phyloP scores from a whole-genome alignment of 2,797 vertebrate species.

The Lacerta viridis region DNA sequence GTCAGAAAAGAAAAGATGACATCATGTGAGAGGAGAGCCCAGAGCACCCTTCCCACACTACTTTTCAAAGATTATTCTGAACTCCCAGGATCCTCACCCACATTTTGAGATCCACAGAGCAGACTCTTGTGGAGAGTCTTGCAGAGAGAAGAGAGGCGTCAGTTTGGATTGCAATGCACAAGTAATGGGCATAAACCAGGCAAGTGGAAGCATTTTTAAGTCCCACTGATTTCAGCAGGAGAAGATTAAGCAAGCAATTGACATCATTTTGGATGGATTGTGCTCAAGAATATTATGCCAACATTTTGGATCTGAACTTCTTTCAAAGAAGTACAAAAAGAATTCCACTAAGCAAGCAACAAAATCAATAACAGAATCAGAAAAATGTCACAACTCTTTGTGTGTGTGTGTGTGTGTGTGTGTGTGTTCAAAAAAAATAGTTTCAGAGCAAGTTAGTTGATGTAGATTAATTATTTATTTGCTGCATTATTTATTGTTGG shows the following conservation, averaged over 20 bases:
- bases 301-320: background rate
- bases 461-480: constrained; percentile 31
- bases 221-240: background rate
- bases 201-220: background rate
- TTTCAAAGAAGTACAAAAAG: background rate
- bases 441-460: constrained; percentile 32
- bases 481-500: constrained; percentile 36
- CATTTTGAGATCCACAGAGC: background rate
- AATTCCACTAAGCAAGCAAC: constrained; percentile 20
- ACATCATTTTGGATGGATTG: background rate
- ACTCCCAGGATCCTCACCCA: background rate
- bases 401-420: background rate
- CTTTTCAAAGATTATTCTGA: background rate
- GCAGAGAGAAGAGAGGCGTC: background rate
- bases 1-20: background rate
- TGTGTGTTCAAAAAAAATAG: constrained; percentile 1
- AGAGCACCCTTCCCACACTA: background rate
- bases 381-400: background rate
- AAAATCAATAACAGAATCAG: constrained; percentile 11
- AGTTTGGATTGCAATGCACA: background rate
- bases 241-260: background rate
- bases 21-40: background rate
- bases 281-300: background rate
- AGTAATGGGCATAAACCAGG: background rate
- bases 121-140: background rate